Evolutionary conservation across 2,888 invertebrate genomes (phyloP).

Genomic region (Tridacna crocea): DNA sequence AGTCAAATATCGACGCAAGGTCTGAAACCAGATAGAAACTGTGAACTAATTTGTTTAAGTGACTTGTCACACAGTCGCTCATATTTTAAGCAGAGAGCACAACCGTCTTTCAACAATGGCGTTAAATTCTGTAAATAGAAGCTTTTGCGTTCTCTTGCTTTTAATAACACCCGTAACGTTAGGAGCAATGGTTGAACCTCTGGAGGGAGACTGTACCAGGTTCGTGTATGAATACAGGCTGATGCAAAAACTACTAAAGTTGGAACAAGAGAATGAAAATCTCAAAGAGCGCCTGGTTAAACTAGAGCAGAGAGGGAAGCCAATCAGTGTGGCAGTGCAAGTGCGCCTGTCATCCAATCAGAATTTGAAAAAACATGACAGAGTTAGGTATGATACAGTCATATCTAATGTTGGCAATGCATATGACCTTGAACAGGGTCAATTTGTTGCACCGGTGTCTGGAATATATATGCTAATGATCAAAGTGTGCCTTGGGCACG

Average conservation of each 20-base stretch:
- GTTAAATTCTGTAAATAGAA: too few relatives aligned
- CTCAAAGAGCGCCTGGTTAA: constrained; percentile 7
- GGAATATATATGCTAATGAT: constrained; percentile 36
- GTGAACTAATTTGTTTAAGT: too few relatives aligned
- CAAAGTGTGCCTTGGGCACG: constrained; percentile 10
- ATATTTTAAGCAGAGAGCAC: too few relatives aligned
- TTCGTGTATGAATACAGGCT: constrained; percentile 37
- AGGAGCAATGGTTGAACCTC: neutral
- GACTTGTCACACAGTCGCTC: too few relatives aligned
- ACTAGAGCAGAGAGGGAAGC: neutral
- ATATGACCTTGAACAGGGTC: neutral
- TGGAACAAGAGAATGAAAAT: constrained; percentile 8
- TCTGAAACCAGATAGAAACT: too few relatives aligned
- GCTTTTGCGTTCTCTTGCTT: too few relatives aligned
- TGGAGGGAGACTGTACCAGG: constrained; percentile 31
- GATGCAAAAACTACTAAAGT: neutral
- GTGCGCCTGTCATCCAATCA: neutral
- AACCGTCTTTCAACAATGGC: too few relatives aligned
- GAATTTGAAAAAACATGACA: neutral
- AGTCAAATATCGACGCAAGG: too few relatives aligned
- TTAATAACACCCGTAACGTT: neutral
- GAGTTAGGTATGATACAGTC: constrained; percentile 2
- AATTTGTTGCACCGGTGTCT: constrained; percentile 6
- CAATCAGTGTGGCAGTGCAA: neutral
- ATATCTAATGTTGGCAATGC: constrained; percentile 11